Evolutionary conservation across 2,797 vertebrate genomes (phyloP).

Genomic region (Rhabdomys pumilio): DNA sequence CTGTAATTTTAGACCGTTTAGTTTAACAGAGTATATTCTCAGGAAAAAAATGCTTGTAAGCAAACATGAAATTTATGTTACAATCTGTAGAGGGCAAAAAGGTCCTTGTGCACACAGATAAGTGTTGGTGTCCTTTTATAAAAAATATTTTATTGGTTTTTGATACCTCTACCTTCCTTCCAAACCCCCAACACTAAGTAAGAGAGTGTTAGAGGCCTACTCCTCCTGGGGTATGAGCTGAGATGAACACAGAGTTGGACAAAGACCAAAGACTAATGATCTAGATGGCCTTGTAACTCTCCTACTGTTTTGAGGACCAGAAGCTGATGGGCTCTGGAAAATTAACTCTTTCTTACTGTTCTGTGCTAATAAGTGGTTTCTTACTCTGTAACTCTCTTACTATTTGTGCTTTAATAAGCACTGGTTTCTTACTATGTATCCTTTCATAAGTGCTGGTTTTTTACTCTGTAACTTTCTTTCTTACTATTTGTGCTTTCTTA

Average conservation of each 20-base stretch:
- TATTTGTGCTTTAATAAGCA: no score
- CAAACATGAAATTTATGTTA: slow-evolving; percentile 50
- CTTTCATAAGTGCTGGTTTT: no score
- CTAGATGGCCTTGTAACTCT: neutral
- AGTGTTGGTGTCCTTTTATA: neutral
- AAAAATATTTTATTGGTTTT: no score
- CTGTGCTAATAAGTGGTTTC: neutral
- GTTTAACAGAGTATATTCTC: slow-evolving; percentile 21
- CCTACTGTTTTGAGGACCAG: neutral
- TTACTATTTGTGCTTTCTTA: neutral
- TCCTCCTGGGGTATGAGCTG: neutral
- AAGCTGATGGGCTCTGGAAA: neutral
- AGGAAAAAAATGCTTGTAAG: slow-evolving; percentile 38
- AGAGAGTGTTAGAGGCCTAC: neutral
- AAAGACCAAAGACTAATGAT: neutral
- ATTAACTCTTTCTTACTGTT: neutral
- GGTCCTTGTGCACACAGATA: neutral
- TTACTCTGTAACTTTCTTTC: no score
- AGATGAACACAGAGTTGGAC: neutral
- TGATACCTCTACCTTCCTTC: neutral
- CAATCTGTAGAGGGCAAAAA: neutral
- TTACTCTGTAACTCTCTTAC: no score
- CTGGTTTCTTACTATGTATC: no score
- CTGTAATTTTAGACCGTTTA: slow-evolving; percentile 26
- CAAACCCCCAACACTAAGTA: neutral